These are phyloP conservation scores for Drosophila macrothrix DNA, from an alignment of 2,888 invertebrate species.

Conservation along the genomic window DNA sequence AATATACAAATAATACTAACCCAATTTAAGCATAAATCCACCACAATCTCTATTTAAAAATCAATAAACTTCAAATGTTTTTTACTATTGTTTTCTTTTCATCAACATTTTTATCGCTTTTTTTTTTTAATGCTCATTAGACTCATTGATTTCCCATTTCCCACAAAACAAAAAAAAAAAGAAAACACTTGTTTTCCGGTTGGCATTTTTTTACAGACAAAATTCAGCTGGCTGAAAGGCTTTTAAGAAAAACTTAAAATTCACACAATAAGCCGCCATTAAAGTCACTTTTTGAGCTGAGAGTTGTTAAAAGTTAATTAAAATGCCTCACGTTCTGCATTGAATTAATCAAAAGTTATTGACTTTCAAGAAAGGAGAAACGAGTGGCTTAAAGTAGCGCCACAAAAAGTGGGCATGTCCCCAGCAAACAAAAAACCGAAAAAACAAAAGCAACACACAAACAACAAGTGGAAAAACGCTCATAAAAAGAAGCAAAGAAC, in stretches of 20 bases:
- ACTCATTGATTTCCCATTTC: not conserved
- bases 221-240: not conserved
- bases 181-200: not conserved
- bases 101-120: not conserved
- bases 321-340: conserved; percentile 59
- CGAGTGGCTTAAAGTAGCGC: conserved; percentile 45
- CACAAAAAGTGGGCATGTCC: conserved; percentile 37
- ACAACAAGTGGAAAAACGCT: conserved; percentile 34
- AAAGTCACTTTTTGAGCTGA: conserved; percentile 12
- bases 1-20: not conserved
- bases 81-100: not conserved
- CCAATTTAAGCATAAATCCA: not conserved
- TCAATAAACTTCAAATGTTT: not conserved
- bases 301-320: conserved; percentile 48
- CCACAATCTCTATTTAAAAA: not conserved
- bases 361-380: conserved; percentile 31
- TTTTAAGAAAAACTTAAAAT: not conserved
- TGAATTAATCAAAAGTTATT: conserved; percentile 65
- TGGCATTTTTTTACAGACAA: not conserved
- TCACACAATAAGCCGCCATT: conserved; percentile 20
- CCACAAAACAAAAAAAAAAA: not conserved
- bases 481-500: conserved; percentile 50
- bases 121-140: not conserved
- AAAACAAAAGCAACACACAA: not conserved
- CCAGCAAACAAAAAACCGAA: not conserved